Percentiles rank a stretch among this genome's conserved stretches.
These are phyloP conservation scores for Tringa solitaria DNA, from an alignment of 2,113 vertebrate genomes.

Conservation along the genomic window DNA sequence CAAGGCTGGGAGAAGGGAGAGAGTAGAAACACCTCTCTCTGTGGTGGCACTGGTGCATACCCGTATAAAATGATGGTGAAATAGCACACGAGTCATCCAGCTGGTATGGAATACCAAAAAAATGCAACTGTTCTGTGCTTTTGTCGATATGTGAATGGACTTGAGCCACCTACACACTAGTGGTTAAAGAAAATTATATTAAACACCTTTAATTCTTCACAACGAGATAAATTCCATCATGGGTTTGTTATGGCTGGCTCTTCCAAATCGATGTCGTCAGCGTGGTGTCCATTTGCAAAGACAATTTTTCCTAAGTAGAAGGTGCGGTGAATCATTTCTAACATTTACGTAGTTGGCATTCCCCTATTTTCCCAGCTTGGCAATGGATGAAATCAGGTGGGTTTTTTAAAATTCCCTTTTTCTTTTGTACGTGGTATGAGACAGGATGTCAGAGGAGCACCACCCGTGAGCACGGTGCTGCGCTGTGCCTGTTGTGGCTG, in stretches of 20 bases:
- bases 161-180: not conserved
- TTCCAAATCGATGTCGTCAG: not conserved
- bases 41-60: not conserved
- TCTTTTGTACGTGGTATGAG: not conserved
- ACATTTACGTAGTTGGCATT: conserved; percentile 30
- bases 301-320: not conserved
- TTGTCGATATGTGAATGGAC: not conserved
- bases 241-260: not conserved
- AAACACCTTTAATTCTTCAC: not conserved
- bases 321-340: not conserved
- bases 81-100: not conserved
- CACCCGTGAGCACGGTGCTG: fast-evolving
- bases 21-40: not conserved
- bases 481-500: fast-evolving
- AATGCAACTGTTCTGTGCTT: not conserved
- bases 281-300: not conserved
- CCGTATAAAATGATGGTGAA: not conserved
- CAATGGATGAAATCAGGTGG: conserved; percentile 16
- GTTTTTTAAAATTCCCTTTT: conserved; percentile 23
- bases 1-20: not conserved
- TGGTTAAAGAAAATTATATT: not conserved
- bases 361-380: conserved; percentile 43
- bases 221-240: not conserved
- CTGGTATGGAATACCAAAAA: not conserved
- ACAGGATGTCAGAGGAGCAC: not conserved